Conservation (phyloP, 37 sponge, comb jelly and placozoan species). For the Beroe forskalii region DNA sequence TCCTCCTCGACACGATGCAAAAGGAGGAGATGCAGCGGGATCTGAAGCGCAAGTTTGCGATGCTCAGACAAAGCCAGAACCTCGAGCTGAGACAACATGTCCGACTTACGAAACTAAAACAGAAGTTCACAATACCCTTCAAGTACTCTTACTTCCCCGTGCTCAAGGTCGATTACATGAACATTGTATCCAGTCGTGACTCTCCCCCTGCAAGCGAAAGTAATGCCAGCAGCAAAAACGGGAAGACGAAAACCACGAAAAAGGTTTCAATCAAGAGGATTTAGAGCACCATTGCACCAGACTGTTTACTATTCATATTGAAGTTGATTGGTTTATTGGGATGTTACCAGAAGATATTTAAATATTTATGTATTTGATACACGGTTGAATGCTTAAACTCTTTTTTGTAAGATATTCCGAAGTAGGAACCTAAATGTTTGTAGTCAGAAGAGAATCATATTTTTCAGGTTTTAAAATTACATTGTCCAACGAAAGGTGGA, state of each 20-base stretch:
- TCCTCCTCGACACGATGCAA: not conserved
- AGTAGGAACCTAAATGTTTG: too few species aligned
- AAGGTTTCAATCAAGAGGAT: not conserved
- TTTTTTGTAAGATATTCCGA: too few species aligned
- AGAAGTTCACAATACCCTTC: conserved; percentile 54
- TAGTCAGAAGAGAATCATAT: too few species aligned
- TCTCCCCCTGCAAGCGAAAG: not conserved
- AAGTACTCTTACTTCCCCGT: conserved; percentile 47
- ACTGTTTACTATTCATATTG: too few species aligned
- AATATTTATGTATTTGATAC: too few species aligned
- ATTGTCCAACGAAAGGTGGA: too few species aligned
- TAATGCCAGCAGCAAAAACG: not conserved
- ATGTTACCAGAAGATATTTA: too few species aligned
- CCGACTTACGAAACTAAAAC: conserved; percentile 20
- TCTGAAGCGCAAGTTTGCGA: not conserved
- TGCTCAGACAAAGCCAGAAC: conserved; percentile 57
- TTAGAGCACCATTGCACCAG: too few species aligned
- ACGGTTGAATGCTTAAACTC: too few species aligned
- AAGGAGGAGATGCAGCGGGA: conserved; percentile 59
- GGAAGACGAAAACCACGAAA: not conserved
- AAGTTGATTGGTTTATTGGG: too few species aligned
- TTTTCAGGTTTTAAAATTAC: too few species aligned
- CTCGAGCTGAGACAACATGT: conserved; percentile 56
- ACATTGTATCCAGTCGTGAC: not conserved
- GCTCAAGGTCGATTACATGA: conserved; percentile 18